Evolutionary conservation across 2,113 vertebrate species (phyloP).

Genomic region (Numenius arquata): DNA sequence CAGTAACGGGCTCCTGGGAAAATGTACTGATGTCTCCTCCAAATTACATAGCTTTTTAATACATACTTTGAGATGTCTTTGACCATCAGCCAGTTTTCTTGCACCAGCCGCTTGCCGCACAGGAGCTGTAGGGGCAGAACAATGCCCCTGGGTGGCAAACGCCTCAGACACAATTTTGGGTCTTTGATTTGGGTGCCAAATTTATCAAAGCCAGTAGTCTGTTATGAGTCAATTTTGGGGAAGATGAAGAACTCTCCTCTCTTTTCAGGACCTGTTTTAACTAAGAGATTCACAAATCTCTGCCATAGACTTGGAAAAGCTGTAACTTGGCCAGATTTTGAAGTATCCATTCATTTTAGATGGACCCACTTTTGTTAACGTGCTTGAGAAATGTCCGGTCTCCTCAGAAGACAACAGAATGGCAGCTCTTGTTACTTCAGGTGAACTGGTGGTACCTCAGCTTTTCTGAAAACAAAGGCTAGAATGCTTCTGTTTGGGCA

Average conservation of each 20-base stretch:
- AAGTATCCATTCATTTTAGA: background rate
- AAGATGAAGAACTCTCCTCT: background rate
- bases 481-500: background rate
- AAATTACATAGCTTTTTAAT: slow-evolving; percentile 37
- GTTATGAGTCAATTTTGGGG: background rate
- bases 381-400: background rate
- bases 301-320: background rate
- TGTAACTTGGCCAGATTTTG: background rate
- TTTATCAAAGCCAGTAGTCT: background rate
- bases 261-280: background rate
- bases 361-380: background rate
- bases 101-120: background rate
- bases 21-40: background rate
- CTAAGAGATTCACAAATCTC: background rate
- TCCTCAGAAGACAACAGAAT: background rate
- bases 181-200: background rate
- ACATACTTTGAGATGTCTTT: slow-evolving; percentile 24
- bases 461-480: background rate
- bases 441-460: background rate
- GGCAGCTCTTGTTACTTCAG: background rate
- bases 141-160: background rate
- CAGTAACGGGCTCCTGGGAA: slow-evolving; percentile 13
- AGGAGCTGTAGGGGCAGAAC: background rate
- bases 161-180: background rate
- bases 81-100: slow-evolving; percentile 1